A percentile compares a stretch with the other conserved stretches of the same genome.
These are phyloP conservation scores for Myathropa florea DNA, from an alignment of 2,888 invertebrate genomes.

Conservation along the genomic window DNA sequence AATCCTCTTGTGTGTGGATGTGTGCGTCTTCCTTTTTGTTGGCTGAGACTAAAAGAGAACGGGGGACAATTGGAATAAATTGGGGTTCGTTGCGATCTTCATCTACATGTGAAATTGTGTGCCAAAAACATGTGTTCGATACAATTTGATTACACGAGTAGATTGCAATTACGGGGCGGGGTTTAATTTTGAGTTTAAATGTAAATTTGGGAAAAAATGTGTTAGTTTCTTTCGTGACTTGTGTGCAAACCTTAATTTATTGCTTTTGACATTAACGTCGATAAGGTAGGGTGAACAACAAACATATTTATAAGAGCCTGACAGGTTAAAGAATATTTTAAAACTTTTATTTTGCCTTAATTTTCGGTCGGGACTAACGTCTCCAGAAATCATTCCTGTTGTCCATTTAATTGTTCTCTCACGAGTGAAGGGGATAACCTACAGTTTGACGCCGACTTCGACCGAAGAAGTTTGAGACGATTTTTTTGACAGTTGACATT, in stretches of 20 bases:
- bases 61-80: neutral
- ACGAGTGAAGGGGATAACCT: too few species aligned
- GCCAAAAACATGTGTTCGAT: constrained; percentile 49
- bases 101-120: constrained; percentile 40
- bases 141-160: constrained; percentile 32
- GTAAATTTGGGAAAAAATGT: neutral
- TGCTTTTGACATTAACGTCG: neutral
- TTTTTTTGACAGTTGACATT: too few species aligned
- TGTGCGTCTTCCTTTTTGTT: neutral
- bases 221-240: neutral
- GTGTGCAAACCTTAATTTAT: neutral
- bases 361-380: too few species aligned
- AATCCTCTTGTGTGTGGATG: neutral
- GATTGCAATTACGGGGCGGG: neutral
- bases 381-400: too few species aligned
- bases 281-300: neutral
- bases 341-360: too few species aligned
- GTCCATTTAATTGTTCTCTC: too few species aligned
- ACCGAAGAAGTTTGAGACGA: too few species aligned
- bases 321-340: neutral
- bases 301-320: neutral
- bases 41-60: neutral
- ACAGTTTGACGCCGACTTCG: too few species aligned
- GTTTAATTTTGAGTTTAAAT: neutral
- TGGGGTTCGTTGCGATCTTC: constrained; percentile 11